Evolutionary conservation across 2,113 vertebrate species (phyloP), one percentile per base, ranked within the genome.

Genomic region (Willisornis vidua): DNA sequence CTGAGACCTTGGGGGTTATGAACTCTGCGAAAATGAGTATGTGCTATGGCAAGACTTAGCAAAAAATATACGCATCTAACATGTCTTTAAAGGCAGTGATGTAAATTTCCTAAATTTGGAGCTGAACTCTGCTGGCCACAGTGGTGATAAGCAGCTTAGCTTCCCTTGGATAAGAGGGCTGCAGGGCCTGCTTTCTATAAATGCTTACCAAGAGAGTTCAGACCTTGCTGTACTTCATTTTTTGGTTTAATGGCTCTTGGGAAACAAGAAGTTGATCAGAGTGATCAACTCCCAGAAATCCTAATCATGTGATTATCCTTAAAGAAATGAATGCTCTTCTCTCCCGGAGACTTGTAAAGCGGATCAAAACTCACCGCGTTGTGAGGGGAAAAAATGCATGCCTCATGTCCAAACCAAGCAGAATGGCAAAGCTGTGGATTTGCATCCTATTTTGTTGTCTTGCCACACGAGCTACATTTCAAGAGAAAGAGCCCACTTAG

Each of bases 341-440:
- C 33, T 76, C 31, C 25, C 12, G 10, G 22, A 71, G 46, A 29
- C 26, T 59, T 90, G 35, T 61, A 85, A 85, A 85, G 54, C 39
- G 82, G 39, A 29, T 43, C 22, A 70, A 49, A 81, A 49, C 19
- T 54, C 48, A 61, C 12, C 13, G 20, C 31, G 10, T 6, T 51
- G 18, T 45, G 39, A 7, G 20, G 15, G 8, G n/a, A 10, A 16
- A 16, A 78, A 29, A 7, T 19, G 0, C 43, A 29, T 1, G 2
- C 4, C 35, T 23, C 17, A 1, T 24, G 16, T 48, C 57, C 67
- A 83, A 75, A 80, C 49, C 26, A 76, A 88, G 33, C 61, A 63
- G 52, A 87, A 65, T 2, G 3, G 67, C 62, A 61, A 72, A 92
- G 41, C 41, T n/a, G 22, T 45, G 33, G 61, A 35, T 10, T 28